Evolutionary conservation across 2,113 vertebrate species (phyloP).

Genomic region (Rattus norvegicus): DNA sequence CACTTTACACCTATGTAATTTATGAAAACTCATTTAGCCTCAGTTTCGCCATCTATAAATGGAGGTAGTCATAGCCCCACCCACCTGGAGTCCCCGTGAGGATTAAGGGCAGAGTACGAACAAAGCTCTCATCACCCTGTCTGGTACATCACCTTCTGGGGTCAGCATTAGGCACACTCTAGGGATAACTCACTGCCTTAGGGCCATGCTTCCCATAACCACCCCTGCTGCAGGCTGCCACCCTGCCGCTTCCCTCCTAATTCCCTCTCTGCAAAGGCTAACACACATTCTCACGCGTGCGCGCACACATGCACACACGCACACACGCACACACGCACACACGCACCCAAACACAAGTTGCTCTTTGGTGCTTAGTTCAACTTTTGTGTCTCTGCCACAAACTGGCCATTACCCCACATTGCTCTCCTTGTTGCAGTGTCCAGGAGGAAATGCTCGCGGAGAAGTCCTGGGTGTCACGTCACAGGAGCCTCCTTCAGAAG

Average conservation of each 20-base stretch:
- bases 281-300: not conserved
- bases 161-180: not conserved
- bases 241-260: not conserved
- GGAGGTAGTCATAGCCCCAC: not conserved
- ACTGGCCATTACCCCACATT: not conserved
- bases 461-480: fast-evolving
- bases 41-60: not conserved
- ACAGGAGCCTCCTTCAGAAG: not conserved
- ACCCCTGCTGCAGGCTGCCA: not conserved
- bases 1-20: not conserved
- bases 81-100: not conserved
- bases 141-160: not conserved
- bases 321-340: too few species aligned
- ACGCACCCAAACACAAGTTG: not conserved
- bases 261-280: not conserved
- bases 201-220: not conserved
- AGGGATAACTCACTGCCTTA: not conserved
- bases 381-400: not conserved
- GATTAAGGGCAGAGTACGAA: not conserved
- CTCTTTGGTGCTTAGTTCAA: not conserved
- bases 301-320: too few species aligned
- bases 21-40: not conserved
- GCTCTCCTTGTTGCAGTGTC: not conserved
- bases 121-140: not conserved
- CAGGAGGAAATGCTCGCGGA: not conserved